Percentiles rank a stretch among this genome's conserved stretches.
Conservation (phyloP, 2,113 vertebrate species). For the Cryptomyrus ogoouensis region DNA sequence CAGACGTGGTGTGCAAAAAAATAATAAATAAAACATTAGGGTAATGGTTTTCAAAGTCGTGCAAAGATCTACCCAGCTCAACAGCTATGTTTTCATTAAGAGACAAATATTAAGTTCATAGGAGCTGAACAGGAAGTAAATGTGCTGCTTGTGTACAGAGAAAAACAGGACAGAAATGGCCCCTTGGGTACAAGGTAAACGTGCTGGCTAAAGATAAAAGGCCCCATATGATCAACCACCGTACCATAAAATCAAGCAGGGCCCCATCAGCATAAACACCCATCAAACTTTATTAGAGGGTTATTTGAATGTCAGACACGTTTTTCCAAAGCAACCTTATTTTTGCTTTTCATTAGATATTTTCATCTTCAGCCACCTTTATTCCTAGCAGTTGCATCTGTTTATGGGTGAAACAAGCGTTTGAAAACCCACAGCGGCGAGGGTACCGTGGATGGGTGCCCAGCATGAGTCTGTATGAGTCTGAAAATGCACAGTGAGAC, state of each 20-base stretch:
- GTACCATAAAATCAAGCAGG: neutral
- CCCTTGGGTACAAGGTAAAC: neutral
- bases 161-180: neutral
- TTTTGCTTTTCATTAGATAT: neutral
- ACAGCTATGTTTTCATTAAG: neutral
- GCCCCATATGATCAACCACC: neutral
- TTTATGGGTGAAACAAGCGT: neutral
- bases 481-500: neutral
- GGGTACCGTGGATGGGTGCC: neutral
- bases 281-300: neutral
- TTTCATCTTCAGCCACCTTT: neutral
- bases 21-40: constrained; percentile 6
- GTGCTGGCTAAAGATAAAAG: neutral
- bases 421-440: neutral
- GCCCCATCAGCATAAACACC: neutral
- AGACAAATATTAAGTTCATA: neutral
- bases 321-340: neutral
- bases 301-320: neutral
- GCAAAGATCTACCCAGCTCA: neutral
- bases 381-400: no score
- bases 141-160: neutral
- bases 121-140: neutral
- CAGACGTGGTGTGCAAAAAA: neutral
- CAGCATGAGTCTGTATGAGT: neutral
- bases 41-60: neutral